Conservation (phyloP, 1,140 invertebrate genomes). For the Monomorium pharaonis region DNA sequence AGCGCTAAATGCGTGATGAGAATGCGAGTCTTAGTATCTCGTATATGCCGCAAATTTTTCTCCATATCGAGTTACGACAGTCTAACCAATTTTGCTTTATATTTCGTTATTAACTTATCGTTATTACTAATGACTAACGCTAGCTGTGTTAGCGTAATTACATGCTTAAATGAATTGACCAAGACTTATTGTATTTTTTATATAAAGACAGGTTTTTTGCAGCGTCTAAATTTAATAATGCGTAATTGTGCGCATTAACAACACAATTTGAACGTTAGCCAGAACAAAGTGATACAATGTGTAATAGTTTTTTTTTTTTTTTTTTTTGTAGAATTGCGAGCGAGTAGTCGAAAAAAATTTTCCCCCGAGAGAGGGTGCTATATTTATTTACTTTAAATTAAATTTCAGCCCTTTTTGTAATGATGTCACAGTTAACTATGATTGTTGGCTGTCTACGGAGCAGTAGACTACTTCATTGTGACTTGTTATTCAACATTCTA, state of each 20-base stretch:
- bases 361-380: not conserved
- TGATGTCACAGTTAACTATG: slow-evolving; percentile 79
- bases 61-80: not conserved
- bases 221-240: not conserved
- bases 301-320: not conserved
- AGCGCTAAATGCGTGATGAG: not conserved
- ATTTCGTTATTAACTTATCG: slow-evolving; percentile 5
- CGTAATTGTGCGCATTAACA: not conserved
- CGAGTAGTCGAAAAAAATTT: slow-evolving; percentile 21
- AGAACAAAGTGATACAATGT: not conserved
- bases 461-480: slow-evolving; percentile 80
- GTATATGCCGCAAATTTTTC: not conserved
- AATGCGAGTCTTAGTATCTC: not conserved
- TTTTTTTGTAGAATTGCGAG: not conserved
- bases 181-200: not conserved
- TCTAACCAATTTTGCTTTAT: not conserved
- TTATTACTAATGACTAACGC: not conserved
- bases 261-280: not conserved
- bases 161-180: not conserved
- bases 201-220: not conserved
- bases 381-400: slow-evolving; percentile 68
- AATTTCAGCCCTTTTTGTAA: slow-evolving; percentile 83
- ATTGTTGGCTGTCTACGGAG: slow-evolving; percentile 81
- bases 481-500: slow-evolving; percentile 83
- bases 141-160: not conserved